Conservation (phyloP, 2,888 invertebrate species). For the Heliconius charithonia region DNA sequence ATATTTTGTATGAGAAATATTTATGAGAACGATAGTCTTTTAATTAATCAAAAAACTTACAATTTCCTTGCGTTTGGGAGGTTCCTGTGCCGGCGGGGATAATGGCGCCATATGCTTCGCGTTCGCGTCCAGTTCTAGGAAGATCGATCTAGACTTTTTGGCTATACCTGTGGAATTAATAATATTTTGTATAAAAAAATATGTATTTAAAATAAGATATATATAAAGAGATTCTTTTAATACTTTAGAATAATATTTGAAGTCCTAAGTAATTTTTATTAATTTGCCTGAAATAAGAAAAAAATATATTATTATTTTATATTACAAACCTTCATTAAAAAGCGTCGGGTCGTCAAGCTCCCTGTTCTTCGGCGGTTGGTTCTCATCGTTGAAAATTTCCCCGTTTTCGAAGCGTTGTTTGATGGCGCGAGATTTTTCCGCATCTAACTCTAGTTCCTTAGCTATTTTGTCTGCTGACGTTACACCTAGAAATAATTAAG, state of each 20-base stretch:
- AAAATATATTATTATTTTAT: too few relatives aligned
- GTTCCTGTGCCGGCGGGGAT: slow-evolving; percentile 84
- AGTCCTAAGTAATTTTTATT: too few relatives aligned
- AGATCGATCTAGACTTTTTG: slow-evolving; percentile 93
- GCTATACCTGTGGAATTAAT: slow-evolving; percentile 86
- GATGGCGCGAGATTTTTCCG: slow-evolving; percentile 86
- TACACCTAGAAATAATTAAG: slow-evolving; percentile 61
- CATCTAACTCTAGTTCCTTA: slow-evolving; percentile 80
- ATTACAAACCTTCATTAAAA: slow-evolving; percentile 88
- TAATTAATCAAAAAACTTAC: slow-evolving; percentile 64
- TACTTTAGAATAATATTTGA: too few relatives aligned
- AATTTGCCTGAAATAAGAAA: too few relatives aligned
- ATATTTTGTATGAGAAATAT: too few relatives aligned
- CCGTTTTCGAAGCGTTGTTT: slow-evolving; percentile 88
- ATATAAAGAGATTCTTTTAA: too few relatives aligned
- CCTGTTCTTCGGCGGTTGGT: slow-evolving; percentile 77
- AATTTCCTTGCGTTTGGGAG: slow-evolving; percentile 83
- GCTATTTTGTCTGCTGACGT: slow-evolving; percentile 83
- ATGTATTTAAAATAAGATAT: too few relatives aligned
- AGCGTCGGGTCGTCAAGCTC: slow-evolving; percentile 89
- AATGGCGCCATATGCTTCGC: slow-evolving; percentile 85
- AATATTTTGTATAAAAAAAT: neutral
- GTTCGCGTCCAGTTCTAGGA: slow-evolving; percentile 92
- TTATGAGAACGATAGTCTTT: neutral
- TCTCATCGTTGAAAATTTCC: slow-evolving; percentile 87